Base-by-base conservation (phyloP, 2,113 vertebrate species). In the Engraulis encrasicolus region DNA sequence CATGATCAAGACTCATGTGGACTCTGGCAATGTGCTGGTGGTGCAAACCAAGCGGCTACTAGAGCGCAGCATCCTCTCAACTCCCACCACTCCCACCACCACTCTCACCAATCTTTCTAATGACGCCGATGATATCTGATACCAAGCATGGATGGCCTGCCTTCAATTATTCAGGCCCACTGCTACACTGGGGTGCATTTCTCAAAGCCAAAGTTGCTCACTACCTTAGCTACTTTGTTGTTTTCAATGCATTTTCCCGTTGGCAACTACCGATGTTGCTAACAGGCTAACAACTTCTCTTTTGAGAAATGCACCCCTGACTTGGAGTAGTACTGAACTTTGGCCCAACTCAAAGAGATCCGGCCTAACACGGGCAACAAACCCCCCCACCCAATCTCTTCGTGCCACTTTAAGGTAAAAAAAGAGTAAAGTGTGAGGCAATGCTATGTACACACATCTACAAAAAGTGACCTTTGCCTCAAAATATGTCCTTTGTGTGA, bases 121-220 rank as follows among this genome's bases (percentile, higher is more conserved):
- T 78, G 84, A 85, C 58, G 7, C n/a, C 40, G 81, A 27, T 82
- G 71, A 85, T 78, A 86, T 38, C 58, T 82, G 82, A 85, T 83
- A 86, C 82, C 52, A 86, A 86, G 84, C 36, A 31, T 87, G 37
- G 77, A 84, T 54, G n/a, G 74, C 38, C 48, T 23, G 31, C 1
- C 58, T 82, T 88, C 23, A 88, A 86, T 83, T 66, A 88, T 86
- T 86, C 45, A 86, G 77, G 79, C 31, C 58, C 66, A 78, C 83
- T 81, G 81, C 27, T 52, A n/a, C n/a, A n/a, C n/a, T n/a, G n/a
- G n/a, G n/a, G n/a, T n/a, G n/a, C n/a, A n/a, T n/a, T n/a, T n/a
- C n/a, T n/a, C n/a, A n/a, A n/a, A n/a, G n/a, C n/a, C n/a, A n/a
- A n/a, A n/a, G n/a, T n/a, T n/a, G n/a, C n/a, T n/a, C n/a, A n/a